Percentiles rank a stretch among this genome's conserved stretches.
Conservation (phyloP, 1,140 invertebrate genomes). For the Apis laboriosa region DNA sequence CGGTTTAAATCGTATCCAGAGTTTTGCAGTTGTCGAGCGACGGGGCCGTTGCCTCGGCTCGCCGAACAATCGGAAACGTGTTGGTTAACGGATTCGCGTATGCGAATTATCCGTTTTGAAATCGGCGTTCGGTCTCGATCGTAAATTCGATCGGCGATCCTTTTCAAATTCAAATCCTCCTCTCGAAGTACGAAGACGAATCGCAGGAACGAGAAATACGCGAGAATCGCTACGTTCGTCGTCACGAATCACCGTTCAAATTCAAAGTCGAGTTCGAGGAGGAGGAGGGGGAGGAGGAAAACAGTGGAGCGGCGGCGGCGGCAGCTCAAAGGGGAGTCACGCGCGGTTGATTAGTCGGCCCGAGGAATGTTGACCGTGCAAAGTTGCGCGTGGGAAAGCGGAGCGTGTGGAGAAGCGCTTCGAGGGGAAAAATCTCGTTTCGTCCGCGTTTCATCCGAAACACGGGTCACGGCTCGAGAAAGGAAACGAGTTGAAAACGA, state of each 20-base stretch:
- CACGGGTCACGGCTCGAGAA: background rate
- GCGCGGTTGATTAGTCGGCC: slow-evolving; percentile 43
- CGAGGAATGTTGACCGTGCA: slow-evolving; percentile 44
- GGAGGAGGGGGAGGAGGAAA: slow-evolving; percentile 12
- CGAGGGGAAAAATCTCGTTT: background rate
- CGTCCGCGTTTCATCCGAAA: background rate
- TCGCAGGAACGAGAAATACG: background rate
- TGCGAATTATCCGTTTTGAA: slow-evolving; percentile 5
- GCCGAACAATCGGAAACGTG: background rate
- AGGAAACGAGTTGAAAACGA: slow-evolving; percentile 21
- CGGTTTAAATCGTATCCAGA: slow-evolving; percentile 42
- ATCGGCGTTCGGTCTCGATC: background rate
- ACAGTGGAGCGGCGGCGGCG: slow-evolving; percentile 9
- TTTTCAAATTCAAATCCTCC: too few relatives aligned
- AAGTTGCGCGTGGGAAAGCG: slow-evolving; percentile 43
- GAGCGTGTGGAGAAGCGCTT: background rate
- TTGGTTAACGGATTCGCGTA: slow-evolving; percentile 36
- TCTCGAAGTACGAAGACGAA: too few relatives aligned
- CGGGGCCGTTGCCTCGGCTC: slow-evolving; percentile 1
- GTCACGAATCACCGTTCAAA: background rate
- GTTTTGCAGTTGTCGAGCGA: slow-evolving; percentile 5
- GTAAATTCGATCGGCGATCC: too few relatives aligned
- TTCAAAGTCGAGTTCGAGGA: background rate
- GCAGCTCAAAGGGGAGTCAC: slow-evolving; percentile 37
- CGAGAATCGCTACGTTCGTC: background rate